A percentile compares a stretch with the other conserved stretches of the same genome.
Conservation (phyloP, 1,140 invertebrate species). For the Sycobia sp. region DNA sequence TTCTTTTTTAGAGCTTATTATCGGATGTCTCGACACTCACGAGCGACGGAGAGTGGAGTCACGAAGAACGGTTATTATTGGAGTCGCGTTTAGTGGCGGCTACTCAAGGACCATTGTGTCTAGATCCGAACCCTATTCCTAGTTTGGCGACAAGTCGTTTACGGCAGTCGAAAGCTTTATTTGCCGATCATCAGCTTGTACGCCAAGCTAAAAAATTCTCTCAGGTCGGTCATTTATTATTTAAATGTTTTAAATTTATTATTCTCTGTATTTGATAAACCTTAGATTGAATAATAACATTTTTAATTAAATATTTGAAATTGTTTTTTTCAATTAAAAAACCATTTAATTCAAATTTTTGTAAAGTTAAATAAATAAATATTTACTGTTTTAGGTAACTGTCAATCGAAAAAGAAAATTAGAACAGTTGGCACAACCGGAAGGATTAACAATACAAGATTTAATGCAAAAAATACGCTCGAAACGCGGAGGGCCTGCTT, state of each 20-base stretch:
- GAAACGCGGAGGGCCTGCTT: conserved; percentile 40
- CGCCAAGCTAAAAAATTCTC: conserved; percentile 77
- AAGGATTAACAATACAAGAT: conserved; percentile 76
- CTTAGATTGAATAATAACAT: not conserved
- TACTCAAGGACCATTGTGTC: conserved; percentile 81
- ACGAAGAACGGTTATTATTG: conserved; percentile 77
- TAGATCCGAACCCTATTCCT: conserved; percentile 83
- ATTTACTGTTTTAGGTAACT: conserved; percentile 62
- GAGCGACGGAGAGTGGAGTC: conserved; percentile 72
- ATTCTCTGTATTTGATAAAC: not conserved
- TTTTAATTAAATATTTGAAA: too few relatives aligned
- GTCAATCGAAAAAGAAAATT: conserved; percentile 87
- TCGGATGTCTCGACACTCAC: conserved; percentile 75
- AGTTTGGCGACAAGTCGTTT: conserved; percentile 75
- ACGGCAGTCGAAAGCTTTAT: conserved; percentile 74
- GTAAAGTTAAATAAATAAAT: too few relatives aligned
- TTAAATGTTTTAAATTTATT: not conserved
- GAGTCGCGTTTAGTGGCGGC: conserved; percentile 84
- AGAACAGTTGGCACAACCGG: conserved; percentile 80
- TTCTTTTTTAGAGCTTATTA: conserved; percentile 68
- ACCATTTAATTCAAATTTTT: too few relatives aligned
- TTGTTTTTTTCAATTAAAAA: too few relatives aligned
- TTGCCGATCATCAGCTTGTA: conserved; percentile 76
- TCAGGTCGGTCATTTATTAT: conserved; percentile 60
- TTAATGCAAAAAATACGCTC: conserved; percentile 61